phyloP scores from a whole-genome alignment of 2,113 vertebrate species.

The Macquaria ambigua region DNA sequence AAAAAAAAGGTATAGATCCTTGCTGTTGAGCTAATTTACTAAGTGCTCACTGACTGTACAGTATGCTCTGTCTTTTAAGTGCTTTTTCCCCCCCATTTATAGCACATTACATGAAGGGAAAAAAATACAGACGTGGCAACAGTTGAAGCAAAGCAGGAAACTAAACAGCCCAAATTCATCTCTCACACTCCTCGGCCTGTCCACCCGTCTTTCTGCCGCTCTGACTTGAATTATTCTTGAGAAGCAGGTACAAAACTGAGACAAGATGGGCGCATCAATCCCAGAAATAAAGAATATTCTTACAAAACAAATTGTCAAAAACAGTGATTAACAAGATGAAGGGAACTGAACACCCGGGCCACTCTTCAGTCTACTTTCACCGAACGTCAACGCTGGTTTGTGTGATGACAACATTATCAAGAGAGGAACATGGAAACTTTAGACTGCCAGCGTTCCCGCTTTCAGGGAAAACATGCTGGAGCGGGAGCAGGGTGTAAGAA shows the following conservation, averaged over 20 bases:
- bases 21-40: slow-evolving; percentile 43
- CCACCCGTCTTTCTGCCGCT: slow-evolving; percentile 37
- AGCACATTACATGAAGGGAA: slow-evolving; percentile 23
- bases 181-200: slow-evolving; percentile 29
- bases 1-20: slow-evolving; percentile 32
- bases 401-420: slow-evolving; percentile 58
- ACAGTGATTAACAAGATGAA: slow-evolving; percentile 63
- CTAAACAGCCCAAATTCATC: slow-evolving; percentile 23
- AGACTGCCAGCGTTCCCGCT: slow-evolving; percentile 39
- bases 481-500: slow-evolving; percentile 40
- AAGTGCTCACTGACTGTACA: slow-evolving; percentile 52
- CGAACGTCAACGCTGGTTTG: slow-evolving; percentile 69
- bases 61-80: slow-evolving; percentile 54
- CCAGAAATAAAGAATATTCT: slow-evolving; percentile 63
- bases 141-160: slow-evolving; percentile 58
- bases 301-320: slow-evolving; percentile 48
- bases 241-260: slow-evolving; percentile 63
- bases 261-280: slow-evolving; percentile 49
- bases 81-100: slow-evolving; percentile 36
- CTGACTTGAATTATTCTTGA: slow-evolving; percentile 51
- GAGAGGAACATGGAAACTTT: slow-evolving; percentile 54
- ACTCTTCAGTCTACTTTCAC: slow-evolving; percentile 58
- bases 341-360: slow-evolving; percentile 39
- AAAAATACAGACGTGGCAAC: slow-evolving; percentile 36
- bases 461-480: slow-evolving; percentile 43